Base-by-base conservation (phyloP, 2,888 invertebrate species). In the Luperina nickerlii region DNA sequence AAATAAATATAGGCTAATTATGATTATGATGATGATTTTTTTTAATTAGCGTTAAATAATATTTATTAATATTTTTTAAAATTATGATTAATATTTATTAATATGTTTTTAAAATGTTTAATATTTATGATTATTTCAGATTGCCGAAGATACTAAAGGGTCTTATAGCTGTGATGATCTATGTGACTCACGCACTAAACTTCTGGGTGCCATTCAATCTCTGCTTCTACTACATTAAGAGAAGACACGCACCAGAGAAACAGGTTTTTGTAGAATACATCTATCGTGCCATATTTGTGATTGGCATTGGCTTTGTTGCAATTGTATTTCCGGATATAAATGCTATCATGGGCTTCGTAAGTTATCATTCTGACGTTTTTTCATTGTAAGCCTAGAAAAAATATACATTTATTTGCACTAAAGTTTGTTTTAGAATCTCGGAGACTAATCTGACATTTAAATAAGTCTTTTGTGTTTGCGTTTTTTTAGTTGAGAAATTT, bases 261-360 rank as follows among this genome's bases (percentile, higher is more conserved):
- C 13, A 74, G 0, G 15, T 91, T 0, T 79, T 78, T 48, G 92
- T 92, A 93, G 96, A 96, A 76, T 68, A 91, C 0, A 42, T 95
- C 2, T 96, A 90, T 74, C 89, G 96, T 74, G 89, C 92, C 0
- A 0, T 94, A 0, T 91, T 95, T 68, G 94, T 95, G 0, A 0
- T 79, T 0, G 0, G 85, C 0, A 94, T 96, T 51, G 87, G 87
- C 0, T 0, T 90, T 0, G 11, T 93, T 0, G 95, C 94, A 0
- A 94, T 96, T 3, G 13, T 88, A 0, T 96, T 96, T 51, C 96
- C 96, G 0, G 92, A 89, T 48, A 93, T 96, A 32, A 92, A 92
- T 54, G 91, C 92, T 6, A 85, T 96, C 32, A 95, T 96, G 93
- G 96, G 95, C 62, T 96, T 96, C 78, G 96, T 96, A 87, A 96